Evolutionary conservation across 2,113 vertebrate species (phyloP).

Genomic region (Smithornis capensis): DNA sequence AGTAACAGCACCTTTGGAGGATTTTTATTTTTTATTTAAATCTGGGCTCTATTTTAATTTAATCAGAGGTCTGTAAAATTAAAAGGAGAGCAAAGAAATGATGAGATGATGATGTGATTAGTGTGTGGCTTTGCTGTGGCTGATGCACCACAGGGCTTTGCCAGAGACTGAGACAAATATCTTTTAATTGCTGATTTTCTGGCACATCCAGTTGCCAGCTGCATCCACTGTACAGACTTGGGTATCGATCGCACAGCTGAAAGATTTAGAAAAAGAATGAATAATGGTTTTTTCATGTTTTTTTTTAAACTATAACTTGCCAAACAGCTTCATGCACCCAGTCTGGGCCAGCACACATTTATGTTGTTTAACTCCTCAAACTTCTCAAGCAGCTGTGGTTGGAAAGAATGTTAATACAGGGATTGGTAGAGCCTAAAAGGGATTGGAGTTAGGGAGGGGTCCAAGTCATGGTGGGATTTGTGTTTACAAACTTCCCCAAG

Average conservation of each 20-base stretch:
- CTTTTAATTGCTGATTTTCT: slow-evolving; percentile 10
- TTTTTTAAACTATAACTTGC: not conserved
- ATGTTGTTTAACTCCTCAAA: not conserved
- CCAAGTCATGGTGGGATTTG: not conserved
- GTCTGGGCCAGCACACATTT: not conserved
- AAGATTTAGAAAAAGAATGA: not conserved
- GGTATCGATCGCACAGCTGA: slow-evolving; percentile 20
- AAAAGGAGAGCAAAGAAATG: not conserved
- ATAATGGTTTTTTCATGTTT: not conserved
- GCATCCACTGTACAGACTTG: not conserved
- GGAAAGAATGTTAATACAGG: not conserved
- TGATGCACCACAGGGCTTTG: not conserved
- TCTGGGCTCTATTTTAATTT: not conserved
- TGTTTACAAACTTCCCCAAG: not conserved
- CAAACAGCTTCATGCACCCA: not conserved
- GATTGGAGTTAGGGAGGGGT: not conserved
- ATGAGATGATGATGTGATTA: not conserved
- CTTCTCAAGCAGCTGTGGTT: not conserved
- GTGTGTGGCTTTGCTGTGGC: not conserved
- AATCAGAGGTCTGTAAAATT: not conserved
- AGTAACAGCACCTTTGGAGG: not conserved
- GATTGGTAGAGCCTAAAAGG: not conserved
- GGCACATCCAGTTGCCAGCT: not conserved
- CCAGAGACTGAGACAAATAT: not conserved
- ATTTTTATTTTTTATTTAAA: not conserved